Base-by-base conservation (phyloP, 2,797 vertebrate genomes). In the Lophius americanus region DNA sequence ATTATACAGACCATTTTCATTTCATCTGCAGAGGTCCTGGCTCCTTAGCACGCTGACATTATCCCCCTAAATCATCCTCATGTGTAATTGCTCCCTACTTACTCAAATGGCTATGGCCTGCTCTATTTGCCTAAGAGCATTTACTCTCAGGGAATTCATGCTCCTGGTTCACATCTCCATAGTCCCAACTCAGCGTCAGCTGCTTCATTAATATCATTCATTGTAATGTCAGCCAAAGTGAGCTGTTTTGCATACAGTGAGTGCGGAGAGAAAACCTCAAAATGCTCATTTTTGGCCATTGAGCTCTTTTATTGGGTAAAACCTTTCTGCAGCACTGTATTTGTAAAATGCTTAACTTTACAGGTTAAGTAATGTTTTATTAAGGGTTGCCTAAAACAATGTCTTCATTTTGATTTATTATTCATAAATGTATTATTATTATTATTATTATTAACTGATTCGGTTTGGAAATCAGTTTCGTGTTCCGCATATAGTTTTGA, bases 111-210 rank as follows among this genome's bases (percentile, higher is more conserved):
- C 85, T 83, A 67, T 73, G 83, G 87, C 75, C 76, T 85, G 73
- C 82, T 85, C 83, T 88, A 91, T 93, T 90, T 92, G 88, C 90
- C 88, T 92, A 91, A 93, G 92, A 93, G 93, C 92, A 87, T 93
- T 92, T 91, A 86, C 85, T 89, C 85, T 73, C 33, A 39, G 76
- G 23, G 73, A 73, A 86, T 84, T 82, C 82, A 73, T 41, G 58
- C 71, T 68, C 65, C 76, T 68, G 64, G 82, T 85, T 85, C 77
- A 52, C 62, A 82, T 74, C 87, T 85, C 79, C 79, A 55, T 57
- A 60, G 57, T 52, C 60, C 60, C 3, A 79, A 78, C 70, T 75
- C 66, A 14, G 64, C 67, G 78, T 81, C 68, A 68, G 50, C 44
- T 32, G 70, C 72, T 77, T 82, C 67, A 85, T 84, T 78, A 75